Percentiles rank a stretch among this genome's conserved stretches.
phyloP scores from a whole-genome alignment of 2,888 invertebrate species.

The Pseudococcus jackbeardsleyi region DNA sequence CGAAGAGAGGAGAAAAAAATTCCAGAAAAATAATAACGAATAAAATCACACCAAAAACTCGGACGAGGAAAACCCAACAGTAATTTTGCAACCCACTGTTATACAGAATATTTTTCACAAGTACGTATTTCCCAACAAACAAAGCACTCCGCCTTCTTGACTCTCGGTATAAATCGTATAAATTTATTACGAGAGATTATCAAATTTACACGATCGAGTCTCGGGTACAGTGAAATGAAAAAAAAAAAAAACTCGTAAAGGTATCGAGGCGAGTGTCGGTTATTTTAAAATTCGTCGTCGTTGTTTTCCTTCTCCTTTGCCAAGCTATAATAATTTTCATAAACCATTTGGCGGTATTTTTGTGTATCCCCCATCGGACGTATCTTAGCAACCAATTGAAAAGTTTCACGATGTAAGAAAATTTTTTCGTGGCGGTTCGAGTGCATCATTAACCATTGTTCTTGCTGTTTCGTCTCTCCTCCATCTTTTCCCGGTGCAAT shows the following conservation, averaged over 20 bases:
- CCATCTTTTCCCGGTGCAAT: background rate
- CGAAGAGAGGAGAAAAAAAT: too few relatives aligned
- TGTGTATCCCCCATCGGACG: conserved; percentile 12
- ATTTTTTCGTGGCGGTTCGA: conserved; percentile 34
- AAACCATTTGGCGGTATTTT: background rate
- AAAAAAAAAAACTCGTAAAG: background rate
- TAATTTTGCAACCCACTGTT: background rate
- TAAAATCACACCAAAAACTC: background rate
- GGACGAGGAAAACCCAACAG: background rate
- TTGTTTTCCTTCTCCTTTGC: background rate
- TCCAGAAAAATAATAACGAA: too few relatives aligned
- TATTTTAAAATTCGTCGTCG: background rate
- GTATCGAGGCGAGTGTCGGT: background rate
- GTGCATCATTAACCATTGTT: conserved; percentile 36
- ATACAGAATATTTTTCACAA: background rate
- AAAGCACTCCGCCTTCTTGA: conserved; percentile 7
- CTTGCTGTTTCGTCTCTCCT: background rate
- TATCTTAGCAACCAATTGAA: conserved; percentile 43
- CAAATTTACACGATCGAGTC: conserved; percentile 1
- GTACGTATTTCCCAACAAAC: background rate
- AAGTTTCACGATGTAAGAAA: conserved; percentile 50
- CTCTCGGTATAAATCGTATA: conserved; percentile 7
- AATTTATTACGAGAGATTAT: conserved; percentile 12
- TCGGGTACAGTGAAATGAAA: background rate
- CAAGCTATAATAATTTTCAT: background rate